These are phyloP conservation scores for Penaeus japonicus DNA, from an alignment of 1,140 invertebrate genomes.

Conservation along the genomic window DNA sequence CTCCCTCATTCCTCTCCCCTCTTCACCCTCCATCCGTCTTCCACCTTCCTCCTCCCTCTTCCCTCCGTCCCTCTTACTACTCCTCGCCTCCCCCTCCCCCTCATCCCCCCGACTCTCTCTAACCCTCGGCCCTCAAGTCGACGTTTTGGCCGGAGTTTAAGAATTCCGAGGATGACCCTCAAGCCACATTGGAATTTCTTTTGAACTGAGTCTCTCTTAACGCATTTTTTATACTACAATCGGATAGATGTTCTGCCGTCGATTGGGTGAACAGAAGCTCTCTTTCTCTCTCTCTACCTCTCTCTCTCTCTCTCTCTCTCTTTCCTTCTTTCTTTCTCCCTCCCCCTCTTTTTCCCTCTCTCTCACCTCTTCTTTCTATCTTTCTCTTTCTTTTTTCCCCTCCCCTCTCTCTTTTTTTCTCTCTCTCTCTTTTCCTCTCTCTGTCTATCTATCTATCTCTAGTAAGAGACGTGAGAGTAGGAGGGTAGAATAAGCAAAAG, in stretches of 20 bases:
- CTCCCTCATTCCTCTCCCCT: background rate
- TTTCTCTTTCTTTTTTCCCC: background rate
- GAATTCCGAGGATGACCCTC: constrained; percentile 6
- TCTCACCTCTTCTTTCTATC: background rate
- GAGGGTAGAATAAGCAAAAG: no score
- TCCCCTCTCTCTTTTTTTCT: no score
- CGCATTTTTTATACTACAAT: background rate
- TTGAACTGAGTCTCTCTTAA: background rate
- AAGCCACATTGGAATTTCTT: background rate
- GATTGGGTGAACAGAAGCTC: no score
- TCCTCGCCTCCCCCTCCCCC: background rate
- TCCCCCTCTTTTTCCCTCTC: background rate
- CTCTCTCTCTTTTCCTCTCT: no score
- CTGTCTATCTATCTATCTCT: no score
- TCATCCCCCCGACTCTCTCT: background rate
- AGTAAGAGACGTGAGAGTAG: no score
- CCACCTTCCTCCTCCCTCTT: background rate
- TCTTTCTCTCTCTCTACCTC: background rate
- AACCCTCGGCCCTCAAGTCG: background rate
- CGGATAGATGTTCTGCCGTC: no score
- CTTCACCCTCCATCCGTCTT: background rate
- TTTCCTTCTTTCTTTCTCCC: background rate
- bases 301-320: background rate
- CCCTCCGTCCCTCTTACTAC: background rate
- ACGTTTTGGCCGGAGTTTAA: background rate